Evolutionary conservation across 1,140 invertebrate genomes (phyloP).

Genomic region (Scaptomyza pallida): DNA sequence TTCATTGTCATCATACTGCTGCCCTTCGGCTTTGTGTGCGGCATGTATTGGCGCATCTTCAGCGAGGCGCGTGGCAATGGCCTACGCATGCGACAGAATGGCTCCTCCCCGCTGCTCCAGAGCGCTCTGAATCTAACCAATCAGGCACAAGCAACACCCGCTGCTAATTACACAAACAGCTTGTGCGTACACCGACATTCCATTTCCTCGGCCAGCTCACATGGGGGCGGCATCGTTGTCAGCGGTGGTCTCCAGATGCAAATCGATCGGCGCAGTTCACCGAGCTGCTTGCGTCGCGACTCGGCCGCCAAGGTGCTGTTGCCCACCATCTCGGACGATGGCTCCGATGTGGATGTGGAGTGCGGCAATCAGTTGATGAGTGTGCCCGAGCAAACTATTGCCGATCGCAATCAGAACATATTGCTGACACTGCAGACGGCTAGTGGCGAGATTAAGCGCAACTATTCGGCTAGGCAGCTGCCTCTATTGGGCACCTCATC

Average conservation of each 20-base stretch:
- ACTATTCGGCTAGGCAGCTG: constrained; percentile 77
- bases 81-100: constrained; percentile 88
- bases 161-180: constrained; percentile 81
- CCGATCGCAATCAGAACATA: constrained; percentile 76
- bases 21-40: constrained; percentile 88
- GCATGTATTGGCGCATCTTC: constrained; percentile 90
- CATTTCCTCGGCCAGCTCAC: constrained; percentile 75
- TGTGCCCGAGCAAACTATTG: constrained; percentile 55
- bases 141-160: constrained; percentile 70
- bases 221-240: constrained; percentile 49
- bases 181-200: constrained; percentile 75
- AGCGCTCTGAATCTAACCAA: constrained; percentile 78
- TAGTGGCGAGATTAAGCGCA: constrained; percentile 78
- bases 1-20: constrained; percentile 87
- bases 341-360: constrained; percentile 62
- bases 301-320: constrained; percentile 77
- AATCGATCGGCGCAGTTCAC: constrained; percentile 75
- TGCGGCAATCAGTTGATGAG: constrained; percentile 44
- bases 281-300: constrained; percentile 68
- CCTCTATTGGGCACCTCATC: constrained; percentile 70
- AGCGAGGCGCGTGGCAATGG: constrained; percentile 89
- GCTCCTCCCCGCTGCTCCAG: constrained; percentile 85
- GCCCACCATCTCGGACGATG: constrained; percentile 79
- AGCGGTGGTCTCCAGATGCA: constrained; percentile 77
- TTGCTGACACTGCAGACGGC: constrained; percentile 72